phyloP scores from a whole-genome alignment of 2,888 invertebrate species.

The Chrysotoxum bicinctum region DNA sequence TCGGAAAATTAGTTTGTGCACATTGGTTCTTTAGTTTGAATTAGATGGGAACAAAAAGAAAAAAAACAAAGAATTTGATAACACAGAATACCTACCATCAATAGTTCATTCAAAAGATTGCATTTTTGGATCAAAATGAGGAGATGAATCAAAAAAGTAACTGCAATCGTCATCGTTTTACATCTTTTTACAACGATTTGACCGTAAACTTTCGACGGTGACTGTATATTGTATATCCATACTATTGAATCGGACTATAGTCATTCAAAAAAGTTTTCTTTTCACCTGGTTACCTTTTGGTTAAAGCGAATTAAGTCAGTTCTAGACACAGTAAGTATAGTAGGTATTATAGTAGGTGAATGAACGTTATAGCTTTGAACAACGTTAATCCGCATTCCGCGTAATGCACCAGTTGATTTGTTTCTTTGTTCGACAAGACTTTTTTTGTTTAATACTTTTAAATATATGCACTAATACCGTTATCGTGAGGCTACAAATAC shows the following conservation, averaged over 20 bases:
- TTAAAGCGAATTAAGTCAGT: slow-evolving; percentile 44
- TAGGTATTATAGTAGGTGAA: slow-evolving; percentile 50
- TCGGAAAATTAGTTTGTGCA: no score
- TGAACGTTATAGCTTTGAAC: slow-evolving; percentile 48
- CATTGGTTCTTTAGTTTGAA: no score
- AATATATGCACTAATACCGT: slow-evolving; percentile 37
- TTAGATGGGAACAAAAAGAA: no score
- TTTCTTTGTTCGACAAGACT: slow-evolving; percentile 53
- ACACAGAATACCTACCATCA: no score
- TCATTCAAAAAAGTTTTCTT: slow-evolving; percentile 40
- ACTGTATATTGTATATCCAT: neutral
- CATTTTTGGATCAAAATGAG: no score
- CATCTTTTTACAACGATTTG: neutral
- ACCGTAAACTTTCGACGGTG: neutral
- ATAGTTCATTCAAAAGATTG: no score
- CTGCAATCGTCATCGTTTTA: no score
- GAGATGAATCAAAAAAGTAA: no score
- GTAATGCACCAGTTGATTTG: slow-evolving; percentile 66
- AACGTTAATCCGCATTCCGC: slow-evolving; percentile 60
- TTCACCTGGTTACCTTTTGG: slow-evolving; percentile 54
- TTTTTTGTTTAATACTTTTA: slow-evolving; percentile 14
- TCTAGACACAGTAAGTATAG: slow-evolving; percentile 32
- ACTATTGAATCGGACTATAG: neutral
- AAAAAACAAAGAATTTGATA: no score
- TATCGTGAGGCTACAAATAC: slow-evolving; percentile 8